phyloP scores from a whole-genome alignment of 30 jellyfish, hydroid and myxozoan genomes.

The Haliclystus octoradiatus region DNA sequence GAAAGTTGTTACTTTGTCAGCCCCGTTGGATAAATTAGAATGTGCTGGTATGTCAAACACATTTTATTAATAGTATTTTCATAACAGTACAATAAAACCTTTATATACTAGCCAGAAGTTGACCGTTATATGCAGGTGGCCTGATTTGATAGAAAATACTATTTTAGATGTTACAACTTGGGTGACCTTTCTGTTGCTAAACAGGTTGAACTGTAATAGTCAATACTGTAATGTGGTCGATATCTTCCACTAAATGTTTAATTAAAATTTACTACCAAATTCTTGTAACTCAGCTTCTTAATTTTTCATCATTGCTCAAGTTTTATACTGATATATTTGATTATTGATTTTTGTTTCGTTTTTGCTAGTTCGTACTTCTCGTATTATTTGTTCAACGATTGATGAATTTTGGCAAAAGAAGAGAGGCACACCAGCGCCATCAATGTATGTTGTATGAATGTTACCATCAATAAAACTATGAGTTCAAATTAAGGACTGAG shows the following conservation, averaged over 20 bases:
- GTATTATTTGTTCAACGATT: constrained; percentile 43
- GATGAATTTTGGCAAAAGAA: constrained; percentile 34
- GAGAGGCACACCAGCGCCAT: constrained; percentile 50
- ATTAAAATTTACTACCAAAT: neutral
- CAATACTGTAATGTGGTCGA: neutral
- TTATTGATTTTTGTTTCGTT: no score
- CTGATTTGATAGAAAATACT: no score
- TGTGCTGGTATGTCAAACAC: constrained; percentile 86
- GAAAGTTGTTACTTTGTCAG: constrained; percentile 18
- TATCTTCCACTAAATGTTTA: neutral
- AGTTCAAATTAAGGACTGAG: neutral
- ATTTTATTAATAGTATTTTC: no score
- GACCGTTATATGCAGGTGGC: neutral
- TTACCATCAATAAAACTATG: neutral
- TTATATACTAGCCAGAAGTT: no score
- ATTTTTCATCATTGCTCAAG: no score
- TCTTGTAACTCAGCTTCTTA: no score
- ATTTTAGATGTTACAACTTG: no score
- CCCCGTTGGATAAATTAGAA: constrained; percentile 82
- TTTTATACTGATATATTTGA: no score
- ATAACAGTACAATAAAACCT: no score
- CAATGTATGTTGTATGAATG: constrained; percentile 29
- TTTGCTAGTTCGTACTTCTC: constrained; percentile 59
- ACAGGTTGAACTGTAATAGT: neutral
- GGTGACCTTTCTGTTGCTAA: neutral